Evolutionary conservation across 2,888 invertebrate genomes (phyloP), one percentile per base, ranked within the genome.

Genomic region (Lampropteryx suffumata): DNA sequence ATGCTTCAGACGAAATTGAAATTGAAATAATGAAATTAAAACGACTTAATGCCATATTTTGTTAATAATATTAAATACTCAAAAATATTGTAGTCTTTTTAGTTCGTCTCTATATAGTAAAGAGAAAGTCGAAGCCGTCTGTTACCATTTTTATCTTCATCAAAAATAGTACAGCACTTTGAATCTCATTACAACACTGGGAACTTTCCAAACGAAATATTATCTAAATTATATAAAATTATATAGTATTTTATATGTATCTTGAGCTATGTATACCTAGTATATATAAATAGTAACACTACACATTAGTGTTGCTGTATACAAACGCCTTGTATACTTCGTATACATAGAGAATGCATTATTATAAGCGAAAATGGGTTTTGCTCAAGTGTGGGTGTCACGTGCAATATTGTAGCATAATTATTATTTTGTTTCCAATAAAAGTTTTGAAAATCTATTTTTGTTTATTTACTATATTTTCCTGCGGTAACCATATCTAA

Each of bases 371-470:
- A 76, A 87, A 87, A 79, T 87, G 88, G 78, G 83, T 81, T 80
- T 80, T 87, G 88, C 88, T 88, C 87, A 86, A 68, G 73, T 66
- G 76, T 78, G 72, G 61, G 73, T 76, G 88, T 87, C 87, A 76
- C 84, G 89, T 89, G 89, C 89, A 89, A 89, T 89, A 89, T 53
- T 85, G 80, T 88, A 89, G 87, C 84, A 80, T 89, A 86, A 88
- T 87, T 86, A 88, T 89, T 89, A 87, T 88, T 89, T 89, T 87
- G 89, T 89, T 89, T 89, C 87, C 82, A 88, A 89, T 88, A 89
- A 89, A 89, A 87, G 71, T 75, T 71, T 73, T 73, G 78, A 86
- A 86, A 82, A 75, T 72, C 58, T 62, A 10, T 44, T 51, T 62
- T 63, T 73, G 64, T 64, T 66, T 64, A 61, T 42, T 32, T 0